A percentile compares a stretch with the other conserved stretches of the same genome.
Conservation (phyloP, 2,888 invertebrate genomes). For the Tryphoninae sp. region DNA sequence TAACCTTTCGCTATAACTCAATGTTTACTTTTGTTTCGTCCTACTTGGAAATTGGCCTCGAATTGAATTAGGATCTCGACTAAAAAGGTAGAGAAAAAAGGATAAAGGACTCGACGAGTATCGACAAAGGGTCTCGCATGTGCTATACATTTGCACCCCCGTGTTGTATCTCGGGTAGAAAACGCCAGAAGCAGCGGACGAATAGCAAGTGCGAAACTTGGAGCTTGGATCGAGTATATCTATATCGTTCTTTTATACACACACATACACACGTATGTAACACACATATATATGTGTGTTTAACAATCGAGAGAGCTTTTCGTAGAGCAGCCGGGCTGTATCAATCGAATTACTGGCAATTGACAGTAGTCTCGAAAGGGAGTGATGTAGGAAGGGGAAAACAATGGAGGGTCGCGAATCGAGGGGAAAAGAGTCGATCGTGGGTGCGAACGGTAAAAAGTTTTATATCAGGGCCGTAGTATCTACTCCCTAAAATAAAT, state of each 20-base stretch:
- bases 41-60: background rate
- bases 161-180: background rate
- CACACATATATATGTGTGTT: background rate
- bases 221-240: background rate
- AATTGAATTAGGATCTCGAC: conserved; percentile 16
- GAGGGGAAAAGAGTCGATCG: conserved; percentile 6
- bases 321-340: conserved; percentile 34
- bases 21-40: conserved; percentile 7
- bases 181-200: conserved; percentile 4
- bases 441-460: conserved; percentile 20
- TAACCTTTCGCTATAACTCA: conserved; percentile 21
- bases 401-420: background rate
- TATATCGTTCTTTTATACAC: background rate
- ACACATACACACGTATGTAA: too few relatives aligned
- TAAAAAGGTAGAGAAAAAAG: conserved; percentile 6
- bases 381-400: background rate
- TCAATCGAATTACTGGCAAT: conserved; percentile 61
- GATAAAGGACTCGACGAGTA: conserved; percentile 1
- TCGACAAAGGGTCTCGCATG: conserved; percentile 7
- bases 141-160: background rate
- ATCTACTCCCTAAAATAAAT: background rate
- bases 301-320: background rate
- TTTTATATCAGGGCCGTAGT: conserved; percentile 45
- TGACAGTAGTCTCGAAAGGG: conserved; percentile 48
- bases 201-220: conserved; percentile 16